A percentile compares a stretch with the other conserved stretches of the same genome.
phyloP scores from a whole-genome alignment of 2,888 invertebrate species.

The Trachelus iudaicus region DNA sequence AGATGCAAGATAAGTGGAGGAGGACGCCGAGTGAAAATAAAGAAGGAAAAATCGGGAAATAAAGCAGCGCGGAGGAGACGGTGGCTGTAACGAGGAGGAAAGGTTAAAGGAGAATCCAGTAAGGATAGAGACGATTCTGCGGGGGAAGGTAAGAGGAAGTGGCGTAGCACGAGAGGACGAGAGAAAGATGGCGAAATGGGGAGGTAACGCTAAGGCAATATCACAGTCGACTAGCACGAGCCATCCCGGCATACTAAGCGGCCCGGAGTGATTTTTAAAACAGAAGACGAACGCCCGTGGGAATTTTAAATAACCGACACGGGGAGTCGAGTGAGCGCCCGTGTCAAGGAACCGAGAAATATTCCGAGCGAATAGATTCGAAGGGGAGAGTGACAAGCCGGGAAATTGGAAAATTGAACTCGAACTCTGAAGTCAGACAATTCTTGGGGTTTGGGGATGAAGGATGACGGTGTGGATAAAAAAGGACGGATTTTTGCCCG shows the following conservation, averaged over 20 bases:
- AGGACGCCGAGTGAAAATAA: neutral
- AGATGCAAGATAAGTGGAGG: neutral
- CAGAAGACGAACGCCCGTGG: slow-evolving; percentile 48
- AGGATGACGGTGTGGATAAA: neutral
- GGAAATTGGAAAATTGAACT: slow-evolving; percentile 62
- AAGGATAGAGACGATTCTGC: neutral
- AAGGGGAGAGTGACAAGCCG: slow-evolving; percentile 53
- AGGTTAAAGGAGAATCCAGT: neutral
- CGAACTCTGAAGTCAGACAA: slow-evolving; percentile 27
- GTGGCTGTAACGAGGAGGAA: neutral
- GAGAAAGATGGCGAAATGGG: slow-evolving; percentile 15
- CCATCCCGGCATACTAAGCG: slow-evolving; percentile 55
- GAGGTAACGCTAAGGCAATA: slow-evolving; percentile 51
- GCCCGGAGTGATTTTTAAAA: slow-evolving; percentile 57
- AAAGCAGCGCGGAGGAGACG: neutral
- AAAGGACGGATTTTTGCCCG: neutral
- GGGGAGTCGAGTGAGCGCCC: slow-evolving; percentile 21
- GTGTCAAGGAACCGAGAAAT: slow-evolving; percentile 39
- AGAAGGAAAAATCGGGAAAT: neutral
- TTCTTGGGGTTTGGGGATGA: neutral
- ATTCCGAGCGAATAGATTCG: slow-evolving; percentile 46
- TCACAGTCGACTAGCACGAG: slow-evolving; percentile 59
- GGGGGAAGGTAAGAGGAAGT: slow-evolving; percentile 9
- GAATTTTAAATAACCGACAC: slow-evolving; percentile 56
- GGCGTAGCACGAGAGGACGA: neutral